Percentiles rank a stretch among this genome's conserved stretches.
Conservation (phyloP, 2,113 vertebrate genomes). For the Oriolus oriolus region DNA sequence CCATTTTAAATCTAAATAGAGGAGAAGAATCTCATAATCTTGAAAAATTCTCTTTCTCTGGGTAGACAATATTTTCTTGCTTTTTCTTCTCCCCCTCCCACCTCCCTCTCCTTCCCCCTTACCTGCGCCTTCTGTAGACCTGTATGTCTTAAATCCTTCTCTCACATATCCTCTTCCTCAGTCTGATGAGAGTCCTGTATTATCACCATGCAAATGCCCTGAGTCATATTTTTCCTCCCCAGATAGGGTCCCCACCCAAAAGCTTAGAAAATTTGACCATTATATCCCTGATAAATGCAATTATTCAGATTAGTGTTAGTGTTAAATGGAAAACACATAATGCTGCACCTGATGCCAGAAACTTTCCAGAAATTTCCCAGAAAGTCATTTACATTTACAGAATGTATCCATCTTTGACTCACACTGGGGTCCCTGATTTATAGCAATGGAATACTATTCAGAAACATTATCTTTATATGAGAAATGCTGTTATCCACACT, state of each 20-base stretch:
- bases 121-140: neutral
- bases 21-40: neutral
- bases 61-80: fast-evolving
- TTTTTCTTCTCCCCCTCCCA: neutral
- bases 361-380: neutral
- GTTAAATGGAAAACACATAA: neutral
- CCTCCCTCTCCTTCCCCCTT: neutral
- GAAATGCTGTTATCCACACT: neutral
- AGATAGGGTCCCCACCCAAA: neutral
- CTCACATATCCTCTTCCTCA: neutral
- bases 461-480: neutral
- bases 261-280: neutral
- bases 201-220: neutral
- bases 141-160: neutral
- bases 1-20: neutral
- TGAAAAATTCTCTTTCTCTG: neutral
- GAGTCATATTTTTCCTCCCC: neutral
- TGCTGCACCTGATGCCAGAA: neutral
- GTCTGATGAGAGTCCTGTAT: neutral
- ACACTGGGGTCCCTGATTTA: neutral
- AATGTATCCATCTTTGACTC: neutral
- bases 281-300: neutral
- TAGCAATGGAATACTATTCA: neutral
- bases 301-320: neutral
- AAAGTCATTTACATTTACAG: neutral